Conservation (phyloP, 2,888 invertebrate species). For the Megastigmus dorsalis region DNA sequence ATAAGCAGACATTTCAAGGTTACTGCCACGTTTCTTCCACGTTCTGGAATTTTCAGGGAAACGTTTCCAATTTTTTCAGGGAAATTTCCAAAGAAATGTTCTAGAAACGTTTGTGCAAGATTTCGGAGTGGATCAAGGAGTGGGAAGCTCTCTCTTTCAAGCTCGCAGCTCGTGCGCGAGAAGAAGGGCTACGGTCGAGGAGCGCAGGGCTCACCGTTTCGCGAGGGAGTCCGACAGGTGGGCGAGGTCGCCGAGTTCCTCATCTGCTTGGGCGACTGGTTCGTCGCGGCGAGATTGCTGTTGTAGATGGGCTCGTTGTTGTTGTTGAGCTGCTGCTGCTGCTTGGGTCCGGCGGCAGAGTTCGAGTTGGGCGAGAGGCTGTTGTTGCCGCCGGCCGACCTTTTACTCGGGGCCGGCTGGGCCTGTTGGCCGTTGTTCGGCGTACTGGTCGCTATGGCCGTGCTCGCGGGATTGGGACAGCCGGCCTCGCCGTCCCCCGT, state of each 20-base stretch:
- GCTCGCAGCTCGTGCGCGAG: too few relatives aligned
- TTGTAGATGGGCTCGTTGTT: constrained; percentile 72
- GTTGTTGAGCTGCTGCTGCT: constrained; percentile 64
- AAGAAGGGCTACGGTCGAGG: too few relatives aligned
- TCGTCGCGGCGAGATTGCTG: constrained; percentile 64
- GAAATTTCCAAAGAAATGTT: too few relatives aligned
- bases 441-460: not conserved
- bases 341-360: too few relatives aligned
- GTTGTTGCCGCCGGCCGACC: not conserved
- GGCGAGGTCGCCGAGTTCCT: constrained; percentile 70
- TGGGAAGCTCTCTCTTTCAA: too few relatives aligned
- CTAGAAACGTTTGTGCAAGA: too few relatives aligned
- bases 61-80: too few relatives aligned
- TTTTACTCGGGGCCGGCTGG: not conserved
- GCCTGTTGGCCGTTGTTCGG: not conserved
- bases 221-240: constrained; percentile 67
- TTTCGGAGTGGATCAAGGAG: too few relatives aligned
- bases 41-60: too few relatives aligned
- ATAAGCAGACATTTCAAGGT: too few relatives aligned
- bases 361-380: not conserved
- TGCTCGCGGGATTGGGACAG: constrained; percentile 53
- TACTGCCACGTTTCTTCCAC: too few relatives aligned
- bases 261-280: constrained; percentile 69
- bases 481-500: constrained; percentile 60
- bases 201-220: too few relatives aligned